phyloP scores from a whole-genome alignment of 2,113 vertebrate genomes.

The pig (Sus scrofa) region T2T-Sscrofa CM000826.6:133248001-133248500 shows the following conservation, averaged over 20 bases:
- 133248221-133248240: neutral
- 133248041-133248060: neutral
- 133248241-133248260: neutral
- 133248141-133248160: neutral
- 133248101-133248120: neutral
- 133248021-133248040: conserved; percentile 29
- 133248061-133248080: neutral
- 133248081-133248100: neutral
- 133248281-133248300: neutral
- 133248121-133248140: neutral
- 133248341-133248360: neutral
- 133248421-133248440: neutral
- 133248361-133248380: neutral
- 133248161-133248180: neutral
- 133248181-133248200: conserved; percentile 1
- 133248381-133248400: neutral
- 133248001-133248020: conserved; percentile 4
- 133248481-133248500: neutral
- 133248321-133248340: neutral
- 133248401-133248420: neutral
- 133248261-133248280: neutral
- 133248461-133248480: neutral
- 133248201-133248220: neutral
- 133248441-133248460: neutral
- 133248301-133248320: neutral